Conservation (phyloP, 2,888 invertebrate genomes). For the Rotaria macrura region DNA sequence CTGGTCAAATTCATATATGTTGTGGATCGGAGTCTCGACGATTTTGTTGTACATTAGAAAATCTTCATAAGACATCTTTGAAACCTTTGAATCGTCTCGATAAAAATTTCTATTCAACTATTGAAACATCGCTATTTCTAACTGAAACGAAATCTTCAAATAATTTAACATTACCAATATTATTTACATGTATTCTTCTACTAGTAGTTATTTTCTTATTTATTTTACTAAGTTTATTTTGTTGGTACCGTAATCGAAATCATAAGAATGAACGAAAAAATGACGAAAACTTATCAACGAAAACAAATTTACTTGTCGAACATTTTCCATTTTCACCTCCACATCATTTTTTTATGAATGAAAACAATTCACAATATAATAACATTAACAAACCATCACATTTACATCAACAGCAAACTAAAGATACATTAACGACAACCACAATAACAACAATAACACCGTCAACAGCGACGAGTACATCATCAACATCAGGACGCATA, state of each 20-base stretch:
- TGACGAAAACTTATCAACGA: not conserved
- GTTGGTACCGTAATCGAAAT: not conserved
- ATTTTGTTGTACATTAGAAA: slow-evolving; percentile 34
- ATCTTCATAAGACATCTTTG: not conserved
- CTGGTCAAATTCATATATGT: slow-evolving; percentile 35
- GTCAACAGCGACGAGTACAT: not conserved
- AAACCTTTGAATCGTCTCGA: not conserved
- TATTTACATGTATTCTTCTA: not conserved
- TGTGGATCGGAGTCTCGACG: slow-evolving; percentile 35
- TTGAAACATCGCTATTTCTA: not conserved
- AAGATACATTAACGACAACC: slow-evolving; percentile 5
- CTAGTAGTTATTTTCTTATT: not conserved
- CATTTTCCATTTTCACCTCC: slow-evolving; percentile 1
- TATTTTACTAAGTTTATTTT: not conserved
- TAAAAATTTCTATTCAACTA: not conserved
- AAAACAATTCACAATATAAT: not conserved
- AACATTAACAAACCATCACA: not conserved
- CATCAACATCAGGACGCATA: not conserved
- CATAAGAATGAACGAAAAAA: not conserved
- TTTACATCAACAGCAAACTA: not conserved
- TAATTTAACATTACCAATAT: not conserved
- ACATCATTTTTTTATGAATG: not conserved
- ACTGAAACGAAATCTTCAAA: not conserved
- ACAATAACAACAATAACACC: not conserved
- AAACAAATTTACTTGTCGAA: not conserved